phyloP scores from a whole-genome alignment of 2,113 vertebrate species.

The Murina feae region DNA sequence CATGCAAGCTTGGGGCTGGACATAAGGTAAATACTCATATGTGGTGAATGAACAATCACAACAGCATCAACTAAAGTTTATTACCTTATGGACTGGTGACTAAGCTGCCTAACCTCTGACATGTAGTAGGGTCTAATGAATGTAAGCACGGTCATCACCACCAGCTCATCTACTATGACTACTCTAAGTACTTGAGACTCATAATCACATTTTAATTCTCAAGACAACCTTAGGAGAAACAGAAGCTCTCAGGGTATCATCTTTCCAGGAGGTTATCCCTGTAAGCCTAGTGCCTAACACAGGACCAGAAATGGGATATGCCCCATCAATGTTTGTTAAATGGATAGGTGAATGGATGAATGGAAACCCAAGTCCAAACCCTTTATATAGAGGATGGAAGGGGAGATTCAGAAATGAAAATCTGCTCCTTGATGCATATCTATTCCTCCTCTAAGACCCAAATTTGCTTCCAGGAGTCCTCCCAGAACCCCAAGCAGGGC shows the following conservation, averaged over 20 bases:
- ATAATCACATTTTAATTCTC: background rate
- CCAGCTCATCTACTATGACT: background rate
- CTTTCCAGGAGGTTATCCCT: background rate
- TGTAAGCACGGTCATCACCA: fast-evolving
- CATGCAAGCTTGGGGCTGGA: fast-evolving
- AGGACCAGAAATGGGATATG: background rate
- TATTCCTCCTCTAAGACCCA: background rate
- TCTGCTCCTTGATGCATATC: too few species aligned
- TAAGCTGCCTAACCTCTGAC: background rate
- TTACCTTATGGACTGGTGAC: background rate
- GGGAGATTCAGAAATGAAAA: background rate
- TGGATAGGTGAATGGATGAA: too few species aligned
- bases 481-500: background rate
- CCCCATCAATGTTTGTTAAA: background rate
- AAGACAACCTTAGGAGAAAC: background rate
- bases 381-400: background rate
- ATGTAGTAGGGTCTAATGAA: background rate
- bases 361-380: background rate
- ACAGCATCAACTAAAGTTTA: background rate
- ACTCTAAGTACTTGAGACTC: background rate
- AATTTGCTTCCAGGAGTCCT: background rate
- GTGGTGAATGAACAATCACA: background rate
- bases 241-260: background rate
- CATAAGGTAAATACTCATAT: background rate
- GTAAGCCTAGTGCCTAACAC: background rate